Percentiles rank a stretch among this genome's conserved stretches.
Conservation (phyloP, 1,140 invertebrate species). For the Mamestra configurata region DNA sequence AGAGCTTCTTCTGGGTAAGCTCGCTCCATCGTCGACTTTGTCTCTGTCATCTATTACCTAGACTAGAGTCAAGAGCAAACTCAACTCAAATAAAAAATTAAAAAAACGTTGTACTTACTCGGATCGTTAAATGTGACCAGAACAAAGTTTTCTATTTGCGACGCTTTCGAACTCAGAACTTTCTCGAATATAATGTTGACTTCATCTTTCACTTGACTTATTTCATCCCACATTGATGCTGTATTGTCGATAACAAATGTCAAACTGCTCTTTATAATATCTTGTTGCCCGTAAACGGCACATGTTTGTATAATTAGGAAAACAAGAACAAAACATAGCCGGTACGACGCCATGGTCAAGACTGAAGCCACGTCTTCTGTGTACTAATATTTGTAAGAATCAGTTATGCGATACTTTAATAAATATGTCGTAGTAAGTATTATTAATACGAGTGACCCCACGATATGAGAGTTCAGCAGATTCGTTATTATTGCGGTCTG, state of each 20-base stretch:
- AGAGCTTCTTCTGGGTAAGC: too few relatives aligned
- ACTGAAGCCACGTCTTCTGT: background rate
- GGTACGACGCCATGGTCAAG: background rate
- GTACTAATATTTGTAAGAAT: background rate
- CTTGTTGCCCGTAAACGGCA: background rate
- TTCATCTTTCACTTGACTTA: slow-evolving; percentile 64
- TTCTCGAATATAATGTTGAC: slow-evolving; percentile 67
- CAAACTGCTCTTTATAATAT: slow-evolving; percentile 56
- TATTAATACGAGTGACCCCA: background rate
- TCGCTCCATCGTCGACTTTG: too few relatives aligned
- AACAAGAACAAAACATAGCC: background rate
- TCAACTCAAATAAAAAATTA: too few relatives aligned
- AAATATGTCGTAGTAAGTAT: background rate
- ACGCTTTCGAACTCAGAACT: slow-evolving; percentile 60
- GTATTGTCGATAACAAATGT: slow-evolving; percentile 45
- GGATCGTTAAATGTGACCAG: slow-evolving; percentile 77
- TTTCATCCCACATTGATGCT: slow-evolving; percentile 59
- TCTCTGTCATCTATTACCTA: too few relatives aligned
- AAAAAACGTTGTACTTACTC: too few relatives aligned
- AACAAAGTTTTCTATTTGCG: slow-evolving; percentile 71
- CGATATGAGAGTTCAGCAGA: slow-evolving; percentile 22
- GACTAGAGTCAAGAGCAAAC: too few relatives aligned
- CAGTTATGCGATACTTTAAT: background rate
- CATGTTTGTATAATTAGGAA: background rate
- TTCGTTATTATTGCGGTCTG: background rate